phyloP scores from a whole-genome alignment of 2,113 vertebrate species.

The Corydoras sp. region DNA sequence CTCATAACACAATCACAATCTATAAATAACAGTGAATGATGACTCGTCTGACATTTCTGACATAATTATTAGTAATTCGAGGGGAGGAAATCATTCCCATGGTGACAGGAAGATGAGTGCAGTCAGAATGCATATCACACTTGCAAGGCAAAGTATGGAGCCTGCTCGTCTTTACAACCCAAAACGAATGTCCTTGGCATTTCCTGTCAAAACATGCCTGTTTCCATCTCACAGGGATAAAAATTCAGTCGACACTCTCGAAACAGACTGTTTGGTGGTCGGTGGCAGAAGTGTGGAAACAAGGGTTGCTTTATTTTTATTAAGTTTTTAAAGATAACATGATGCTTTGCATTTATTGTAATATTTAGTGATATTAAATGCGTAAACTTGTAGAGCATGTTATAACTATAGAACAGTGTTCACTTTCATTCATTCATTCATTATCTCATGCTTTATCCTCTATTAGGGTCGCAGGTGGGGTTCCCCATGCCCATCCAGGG shows the following conservation, averaged over 20 bases:
- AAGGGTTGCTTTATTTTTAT: too few relatives aligned
- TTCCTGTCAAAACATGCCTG: conserved; percentile 42
- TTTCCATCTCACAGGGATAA: conserved; percentile 32
- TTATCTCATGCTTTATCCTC: too few relatives aligned
- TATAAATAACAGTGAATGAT: conserved; percentile 13
- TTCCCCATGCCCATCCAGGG: too few relatives aligned
- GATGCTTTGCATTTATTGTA: too few relatives aligned
- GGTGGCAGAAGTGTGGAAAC: background rate
- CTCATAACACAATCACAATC: background rate
- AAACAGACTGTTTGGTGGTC: conserved; percentile 26
- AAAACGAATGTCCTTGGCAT: conserved; percentile 46
- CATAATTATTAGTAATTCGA: conserved; percentile 21
- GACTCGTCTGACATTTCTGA: conserved; percentile 9
- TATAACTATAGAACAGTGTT: too few relatives aligned
- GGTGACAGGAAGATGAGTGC: conserved; percentile 41
- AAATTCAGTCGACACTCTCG: conserved; percentile 40
- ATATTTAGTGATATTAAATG: too few relatives aligned
- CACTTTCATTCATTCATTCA: too few relatives aligned
- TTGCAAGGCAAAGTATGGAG: conserved; percentile 47
- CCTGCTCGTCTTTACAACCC: conserved; percentile 47
- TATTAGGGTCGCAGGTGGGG: too few relatives aligned
- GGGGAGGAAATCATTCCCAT: conserved; percentile 40
- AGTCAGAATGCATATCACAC: conserved; percentile 57
- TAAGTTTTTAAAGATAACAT: too few relatives aligned
- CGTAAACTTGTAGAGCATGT: too few relatives aligned